Conservation (phyloP, 53 echinoderm and acorn worm genomes). For the Actinopyga echinites region DNA sequence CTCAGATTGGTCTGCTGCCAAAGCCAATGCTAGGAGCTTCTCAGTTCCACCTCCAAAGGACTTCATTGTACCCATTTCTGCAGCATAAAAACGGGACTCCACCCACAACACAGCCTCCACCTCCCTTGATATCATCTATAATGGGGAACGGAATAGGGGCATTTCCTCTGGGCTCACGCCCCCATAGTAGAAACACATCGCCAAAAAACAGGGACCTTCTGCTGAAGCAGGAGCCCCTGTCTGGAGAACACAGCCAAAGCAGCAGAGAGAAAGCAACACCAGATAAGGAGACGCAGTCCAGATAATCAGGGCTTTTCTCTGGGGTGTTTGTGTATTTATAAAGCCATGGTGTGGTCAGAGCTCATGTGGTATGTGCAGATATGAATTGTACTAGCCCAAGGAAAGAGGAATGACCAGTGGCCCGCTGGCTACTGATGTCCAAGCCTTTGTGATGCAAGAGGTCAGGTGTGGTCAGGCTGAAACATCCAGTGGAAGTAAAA, state of each 20-base stretch:
- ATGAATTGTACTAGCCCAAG: too few relatives aligned
- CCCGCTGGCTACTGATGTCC: too few relatives aligned
- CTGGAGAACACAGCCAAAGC: slow-evolving; percentile 49
- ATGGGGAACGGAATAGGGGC: slow-evolving; percentile 54
- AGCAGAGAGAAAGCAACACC: slow-evolving; percentile 62
- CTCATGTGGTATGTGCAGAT: too few relatives aligned
- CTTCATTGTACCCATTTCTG: slow-evolving; percentile 75
- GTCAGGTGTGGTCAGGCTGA: too few relatives aligned
- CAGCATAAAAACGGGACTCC: slow-evolving; percentile 87
- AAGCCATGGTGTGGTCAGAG: too few relatives aligned
- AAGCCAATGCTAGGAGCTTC: slow-evolving; percentile 56
- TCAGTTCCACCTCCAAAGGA: slow-evolving; percentile 70
- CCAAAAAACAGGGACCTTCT: slow-evolving; percentile 51
- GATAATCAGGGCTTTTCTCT: slow-evolving; percentile 49
- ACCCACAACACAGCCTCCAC: slow-evolving; percentile 77
- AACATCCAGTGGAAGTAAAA: too few relatives aligned
- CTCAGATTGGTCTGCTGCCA: slow-evolving; percentile 49
- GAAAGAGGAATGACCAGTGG: too few relatives aligned
- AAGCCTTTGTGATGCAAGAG: too few relatives aligned
- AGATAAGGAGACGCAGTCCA: slow-evolving; percentile 82
- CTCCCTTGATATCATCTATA: slow-evolving; percentile 80
- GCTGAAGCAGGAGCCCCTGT: slow-evolving; percentile 60
- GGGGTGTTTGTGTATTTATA: background rate
- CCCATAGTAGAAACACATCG: slow-evolving; percentile 77
- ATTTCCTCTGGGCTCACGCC: slow-evolving; percentile 50